These are phyloP conservation scores for Nibea coibor DNA, from an alignment of 2,113 vertebrate species.

Conservation along the genomic window DNA sequence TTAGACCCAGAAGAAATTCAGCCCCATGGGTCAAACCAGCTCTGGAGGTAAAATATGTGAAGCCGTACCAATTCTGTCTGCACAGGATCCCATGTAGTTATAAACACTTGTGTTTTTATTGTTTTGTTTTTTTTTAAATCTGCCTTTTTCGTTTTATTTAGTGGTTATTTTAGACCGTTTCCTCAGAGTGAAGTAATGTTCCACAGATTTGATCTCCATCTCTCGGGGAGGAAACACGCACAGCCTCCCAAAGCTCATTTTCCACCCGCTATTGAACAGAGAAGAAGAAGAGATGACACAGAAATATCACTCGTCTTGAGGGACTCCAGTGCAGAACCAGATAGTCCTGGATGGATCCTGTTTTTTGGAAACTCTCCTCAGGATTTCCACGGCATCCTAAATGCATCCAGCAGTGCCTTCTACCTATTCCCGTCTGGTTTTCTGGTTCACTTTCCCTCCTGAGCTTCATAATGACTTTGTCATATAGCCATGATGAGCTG, in stretches of 20 bases:
- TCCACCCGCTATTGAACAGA: constrained; percentile 21
- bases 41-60: constrained; percentile 8
- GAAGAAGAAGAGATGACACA: constrained; percentile 40
- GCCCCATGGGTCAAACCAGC: constrained; percentile 19
- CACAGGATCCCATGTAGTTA: neutral
- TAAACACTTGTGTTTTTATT: neutral
- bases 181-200: constrained; percentile 23
- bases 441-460: constrained; percentile 13
- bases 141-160: constrained; percentile 34
- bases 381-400: constrained; percentile 1
- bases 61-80: constrained; percentile 9
- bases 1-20: constrained; percentile 12
- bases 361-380: constrained; percentile 44
- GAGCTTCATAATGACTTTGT: constrained; percentile 13
- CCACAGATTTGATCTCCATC: constrained; percentile 27
- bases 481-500: constrained; percentile 9
- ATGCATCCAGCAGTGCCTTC: constrained; percentile 4
- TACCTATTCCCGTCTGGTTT: neutral
- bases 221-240: constrained; percentile 15
- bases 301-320: constrained; percentile 40
- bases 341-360: constrained; percentile 8
- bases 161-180: constrained; percentile 41
- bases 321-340: constrained; percentile 21
- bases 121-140: no score
- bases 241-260: constrained; percentile 52